phyloP scores from a whole-genome alignment of 2,888 invertebrate species.

The Drosophila prolongata region DNA sequence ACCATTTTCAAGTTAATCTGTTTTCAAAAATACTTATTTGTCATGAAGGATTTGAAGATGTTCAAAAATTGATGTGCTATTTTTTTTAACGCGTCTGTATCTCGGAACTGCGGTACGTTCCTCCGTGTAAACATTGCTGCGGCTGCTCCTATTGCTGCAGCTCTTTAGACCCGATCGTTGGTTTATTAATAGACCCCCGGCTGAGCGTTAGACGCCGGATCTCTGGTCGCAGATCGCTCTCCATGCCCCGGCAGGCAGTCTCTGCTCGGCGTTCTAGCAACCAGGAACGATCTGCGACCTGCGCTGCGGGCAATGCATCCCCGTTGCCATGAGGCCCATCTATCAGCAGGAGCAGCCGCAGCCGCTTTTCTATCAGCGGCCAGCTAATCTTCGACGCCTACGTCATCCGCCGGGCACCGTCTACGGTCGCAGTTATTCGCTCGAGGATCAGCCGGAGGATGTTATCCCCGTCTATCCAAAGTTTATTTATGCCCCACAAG shows the following conservation, averaged over 20 bases:
- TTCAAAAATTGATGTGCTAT: background rate
- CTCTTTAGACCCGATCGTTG: slow-evolving; percentile 38
- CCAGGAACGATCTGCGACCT: slow-evolving; percentile 49
- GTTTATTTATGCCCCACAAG: slow-evolving; percentile 54
- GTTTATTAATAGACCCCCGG: slow-evolving; percentile 66
- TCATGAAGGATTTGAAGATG: no score
- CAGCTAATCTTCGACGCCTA: slow-evolving; percentile 68
- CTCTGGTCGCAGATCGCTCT: slow-evolving; percentile 16
- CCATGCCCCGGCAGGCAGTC: slow-evolving; percentile 44
- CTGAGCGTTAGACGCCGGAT: slow-evolving; percentile 61
- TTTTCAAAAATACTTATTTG: no score
- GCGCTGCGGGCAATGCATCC: slow-evolving; percentile 55
- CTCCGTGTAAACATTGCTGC: slow-evolving; percentile 33
- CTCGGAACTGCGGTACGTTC: slow-evolving; percentile 12
- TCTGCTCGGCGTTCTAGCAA: slow-evolving; percentile 55
- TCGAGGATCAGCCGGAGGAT: slow-evolving; percentile 49
- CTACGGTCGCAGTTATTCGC: slow-evolving; percentile 66
- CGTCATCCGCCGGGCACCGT: slow-evolving; percentile 54
- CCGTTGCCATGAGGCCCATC: slow-evolving; percentile 63
- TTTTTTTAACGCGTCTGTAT: slow-evolving; percentile 5
- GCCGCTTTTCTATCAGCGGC: slow-evolving; percentile 38
- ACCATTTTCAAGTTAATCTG: no score
- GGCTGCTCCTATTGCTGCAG: slow-evolving; percentile 7
- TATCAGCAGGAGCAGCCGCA: slow-evolving; percentile 62
- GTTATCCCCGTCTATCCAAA: slow-evolving; percentile 62